Percentiles rank a stretch among this genome's conserved stretches.
Evolutionary conservation across 2,888 invertebrate genomes (phyloP).

Genomic region (Limnephilus marmoratus): DNA sequence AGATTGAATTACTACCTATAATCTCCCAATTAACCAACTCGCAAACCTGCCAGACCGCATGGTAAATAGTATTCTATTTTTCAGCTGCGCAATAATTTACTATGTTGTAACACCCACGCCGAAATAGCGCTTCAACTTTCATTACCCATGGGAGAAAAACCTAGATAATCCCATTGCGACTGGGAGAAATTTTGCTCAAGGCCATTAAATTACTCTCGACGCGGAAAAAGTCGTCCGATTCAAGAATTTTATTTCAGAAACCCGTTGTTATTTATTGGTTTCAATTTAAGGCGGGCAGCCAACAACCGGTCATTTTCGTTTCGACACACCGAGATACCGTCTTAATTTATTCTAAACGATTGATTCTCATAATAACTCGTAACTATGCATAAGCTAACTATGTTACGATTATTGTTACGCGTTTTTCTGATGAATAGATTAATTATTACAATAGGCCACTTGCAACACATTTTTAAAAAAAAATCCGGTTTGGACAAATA

Average conservation of each 20-base stretch:
- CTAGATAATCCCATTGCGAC: background rate
- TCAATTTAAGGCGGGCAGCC: background rate
- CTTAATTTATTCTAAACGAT: background rate
- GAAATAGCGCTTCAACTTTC: constrained; percentile 6
- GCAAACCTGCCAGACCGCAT: background rate
- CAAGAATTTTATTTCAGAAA: background rate
- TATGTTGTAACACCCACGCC: background rate
- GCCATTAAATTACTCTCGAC: constrained; percentile 6
- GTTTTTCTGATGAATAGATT: background rate
- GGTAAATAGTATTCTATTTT: background rate
- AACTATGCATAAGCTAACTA: background rate
- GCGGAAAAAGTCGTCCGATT: background rate
- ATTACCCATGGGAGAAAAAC: background rate
- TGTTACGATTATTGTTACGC: background rate
- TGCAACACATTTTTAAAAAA: too few species aligned
- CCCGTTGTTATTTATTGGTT: background rate
- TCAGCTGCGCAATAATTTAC: background rate
- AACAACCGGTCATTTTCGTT: background rate
- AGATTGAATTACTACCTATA: background rate
- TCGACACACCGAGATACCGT: background rate
- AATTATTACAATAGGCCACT: too few species aligned
- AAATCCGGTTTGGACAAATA: too few species aligned
- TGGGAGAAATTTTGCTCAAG: constrained; percentile 31
- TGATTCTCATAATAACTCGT: background rate
- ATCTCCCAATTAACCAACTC: background rate